phyloP scores from a whole-genome alignment of 2,113 vertebrate genomes.

The Xyrauchen texanus region DNA sequence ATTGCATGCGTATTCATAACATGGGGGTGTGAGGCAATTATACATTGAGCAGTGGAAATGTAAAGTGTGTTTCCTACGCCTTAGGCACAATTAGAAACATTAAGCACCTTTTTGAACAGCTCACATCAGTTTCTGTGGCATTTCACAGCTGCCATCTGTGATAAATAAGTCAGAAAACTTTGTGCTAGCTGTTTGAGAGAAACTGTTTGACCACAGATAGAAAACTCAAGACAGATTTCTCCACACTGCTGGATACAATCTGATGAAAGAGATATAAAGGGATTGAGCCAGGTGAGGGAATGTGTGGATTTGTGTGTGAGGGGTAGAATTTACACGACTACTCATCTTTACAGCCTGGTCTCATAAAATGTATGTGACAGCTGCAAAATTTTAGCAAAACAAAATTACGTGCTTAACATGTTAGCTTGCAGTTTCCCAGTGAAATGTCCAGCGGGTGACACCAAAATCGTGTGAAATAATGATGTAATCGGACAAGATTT shows the following conservation, averaged over 20 bases:
- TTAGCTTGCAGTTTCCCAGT: no score
- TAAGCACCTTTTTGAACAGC: background rate
- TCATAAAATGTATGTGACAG: no score
- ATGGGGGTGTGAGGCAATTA: constrained; percentile 54
- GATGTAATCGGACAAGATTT: no score
- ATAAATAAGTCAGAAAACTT: background rate
- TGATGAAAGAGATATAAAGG: background rate
- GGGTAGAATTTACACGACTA: no score
- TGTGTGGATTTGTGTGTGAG: background rate
- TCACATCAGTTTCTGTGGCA: constrained; percentile 1
- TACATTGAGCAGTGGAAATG: constrained; percentile 11
- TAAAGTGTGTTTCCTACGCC: constrained; percentile 14
- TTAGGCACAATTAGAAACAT: constrained; percentile 35
- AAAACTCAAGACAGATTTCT: background rate
- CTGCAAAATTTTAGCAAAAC: no score
- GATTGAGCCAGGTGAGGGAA: background rate
- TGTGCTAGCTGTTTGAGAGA: background rate
- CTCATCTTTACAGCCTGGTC: no score
- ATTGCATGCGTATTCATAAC: constrained; percentile 72
- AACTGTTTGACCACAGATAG: background rate
- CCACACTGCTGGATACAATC: background rate
- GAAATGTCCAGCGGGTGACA: no score
- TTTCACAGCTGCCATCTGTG: constrained; percentile 1
- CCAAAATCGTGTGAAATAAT: no score
- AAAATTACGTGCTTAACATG: no score